Percentiles rank a stretch among this genome's conserved stretches.
Conservation (phyloP, 2,888 invertebrate species). For the Nymphalis c-album region DNA sequence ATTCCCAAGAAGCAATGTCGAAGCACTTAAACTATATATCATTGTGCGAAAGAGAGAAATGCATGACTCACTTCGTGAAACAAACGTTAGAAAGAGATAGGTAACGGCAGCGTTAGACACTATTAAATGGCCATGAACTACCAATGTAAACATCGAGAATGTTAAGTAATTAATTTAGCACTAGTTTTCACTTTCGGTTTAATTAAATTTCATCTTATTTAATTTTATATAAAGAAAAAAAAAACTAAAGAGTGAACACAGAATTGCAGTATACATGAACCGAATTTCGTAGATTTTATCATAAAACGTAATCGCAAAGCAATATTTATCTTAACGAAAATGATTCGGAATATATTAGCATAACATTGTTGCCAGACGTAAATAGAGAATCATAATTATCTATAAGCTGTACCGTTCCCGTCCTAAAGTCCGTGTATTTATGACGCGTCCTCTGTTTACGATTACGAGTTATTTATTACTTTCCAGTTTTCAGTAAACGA, state of each 20-base stretch:
- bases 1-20: conserved; percentile 64
- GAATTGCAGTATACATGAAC: background rate
- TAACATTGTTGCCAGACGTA: conserved; percentile 27
- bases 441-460: conserved; percentile 50
- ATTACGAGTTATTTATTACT: conserved; percentile 64
- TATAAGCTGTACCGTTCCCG: conserved; percentile 49
- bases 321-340: conserved; percentile 6
- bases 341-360: conserved; percentile 14
- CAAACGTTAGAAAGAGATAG: conserved; percentile 37
- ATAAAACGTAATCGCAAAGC: background rate
- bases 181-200: conserved; percentile 39
- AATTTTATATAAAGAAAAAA: background rate
- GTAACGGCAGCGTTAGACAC: conserved; percentile 36
- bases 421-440: conserved; percentile 51
- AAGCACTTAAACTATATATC: conserved; percentile 68
- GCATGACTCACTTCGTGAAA: conserved; percentile 29
- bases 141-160: conserved; percentile 66
- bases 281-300: background rate
- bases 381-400: conserved; percentile 19
- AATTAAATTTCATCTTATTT: conserved; percentile 30
- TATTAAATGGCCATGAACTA: conserved; percentile 63
- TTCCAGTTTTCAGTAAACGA: conserved; percentile 43
- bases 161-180: conserved; percentile 48
- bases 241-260: background rate
- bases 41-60: conserved; percentile 55